These are phyloP conservation scores for Notarius quadriscutis DNA, from an alignment of 2,113 vertebrate species.

Conservation along the genomic window DNA sequence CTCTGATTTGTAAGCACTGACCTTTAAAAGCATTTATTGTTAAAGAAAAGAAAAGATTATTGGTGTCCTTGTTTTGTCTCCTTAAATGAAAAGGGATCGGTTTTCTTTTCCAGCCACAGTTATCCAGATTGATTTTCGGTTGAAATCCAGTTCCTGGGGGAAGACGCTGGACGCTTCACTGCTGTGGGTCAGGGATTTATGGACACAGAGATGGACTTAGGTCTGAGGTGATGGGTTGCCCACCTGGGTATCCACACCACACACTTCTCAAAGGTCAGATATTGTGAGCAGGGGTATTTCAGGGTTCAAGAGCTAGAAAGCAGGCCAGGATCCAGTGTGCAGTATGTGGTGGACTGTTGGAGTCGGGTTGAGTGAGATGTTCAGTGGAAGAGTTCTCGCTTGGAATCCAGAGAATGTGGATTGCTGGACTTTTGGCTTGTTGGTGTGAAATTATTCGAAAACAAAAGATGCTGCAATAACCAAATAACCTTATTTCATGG, in stretches of 20 bases:
- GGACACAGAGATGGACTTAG: constrained; percentile 59
- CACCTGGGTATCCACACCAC: constrained; percentile 33
- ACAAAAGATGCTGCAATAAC: neutral
- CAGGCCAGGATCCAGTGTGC: neutral
- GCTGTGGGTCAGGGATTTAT: constrained; percentile 50
- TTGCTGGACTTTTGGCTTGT: neutral
- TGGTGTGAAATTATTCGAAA: neutral
- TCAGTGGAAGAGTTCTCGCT: neutral
- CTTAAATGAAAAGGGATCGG: constrained; percentile 53
- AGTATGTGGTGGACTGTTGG: neutral
- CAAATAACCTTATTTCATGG: neutral
- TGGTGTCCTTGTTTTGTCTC: constrained; percentile 52
- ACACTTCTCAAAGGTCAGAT: neutral
- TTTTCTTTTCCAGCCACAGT: constrained; percentile 57
- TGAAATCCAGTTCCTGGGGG: constrained; percentile 50
- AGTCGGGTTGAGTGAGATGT: neutral
- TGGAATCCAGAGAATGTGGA: neutral
- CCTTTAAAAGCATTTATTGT: constrained; percentile 45
- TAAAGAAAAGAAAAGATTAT: neutral
- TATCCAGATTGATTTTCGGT: constrained; percentile 61
- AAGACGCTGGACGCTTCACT: constrained; percentile 53
- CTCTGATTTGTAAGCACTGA: constrained; percentile 20
- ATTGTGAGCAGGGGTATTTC: neutral
- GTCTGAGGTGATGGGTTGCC: constrained; percentile 46
- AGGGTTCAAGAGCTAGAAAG: neutral